Conservation (phyloP, 1,140 invertebrate species). For the Papilio dardanus region DNA sequence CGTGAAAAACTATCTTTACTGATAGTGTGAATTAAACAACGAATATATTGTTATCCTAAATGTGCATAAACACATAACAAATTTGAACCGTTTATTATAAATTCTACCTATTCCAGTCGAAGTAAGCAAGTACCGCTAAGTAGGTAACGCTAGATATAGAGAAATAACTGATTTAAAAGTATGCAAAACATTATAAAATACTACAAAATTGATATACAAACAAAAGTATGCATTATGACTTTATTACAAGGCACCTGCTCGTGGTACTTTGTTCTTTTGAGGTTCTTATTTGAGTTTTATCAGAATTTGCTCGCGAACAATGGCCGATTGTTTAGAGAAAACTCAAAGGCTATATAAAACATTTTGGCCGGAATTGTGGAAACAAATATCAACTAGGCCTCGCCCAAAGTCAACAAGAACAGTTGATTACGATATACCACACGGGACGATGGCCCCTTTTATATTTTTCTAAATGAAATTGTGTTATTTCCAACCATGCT, state of each 20-base stretch:
- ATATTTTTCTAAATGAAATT: slow-evolving; percentile 37
- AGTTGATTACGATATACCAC: slow-evolving; percentile 31
- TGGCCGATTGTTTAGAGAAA: slow-evolving; percentile 47
- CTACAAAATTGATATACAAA: not conserved
- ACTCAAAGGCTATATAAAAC: slow-evolving; percentile 50
- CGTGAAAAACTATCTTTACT: no score
- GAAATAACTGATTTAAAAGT: not conserved
- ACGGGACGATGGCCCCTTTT: slow-evolving; percentile 26
- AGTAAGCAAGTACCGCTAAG: no score
- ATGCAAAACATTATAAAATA: slow-evolving; percentile 10
- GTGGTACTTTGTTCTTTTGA: slow-evolving; percentile 35
- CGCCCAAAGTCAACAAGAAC: slow-evolving; percentile 24
- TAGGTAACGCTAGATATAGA: no score
- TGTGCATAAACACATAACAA: no score
- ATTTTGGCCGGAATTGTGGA: slow-evolving; percentile 40
- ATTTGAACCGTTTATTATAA: no score
- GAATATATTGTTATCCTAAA: no score
- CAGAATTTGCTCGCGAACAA: slow-evolving; percentile 47
- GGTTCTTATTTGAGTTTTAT: slow-evolving; percentile 44
- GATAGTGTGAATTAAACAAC: no score
- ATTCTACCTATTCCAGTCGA: no score
- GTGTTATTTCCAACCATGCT: slow-evolving; percentile 19
- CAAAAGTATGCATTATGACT: slow-evolving; percentile 23
- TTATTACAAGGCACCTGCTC: slow-evolving; percentile 39
- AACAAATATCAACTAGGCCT: slow-evolving; percentile 38